Conservation (phyloP, 1,140 invertebrate species). For the Drosophila nasuta region DNA sequence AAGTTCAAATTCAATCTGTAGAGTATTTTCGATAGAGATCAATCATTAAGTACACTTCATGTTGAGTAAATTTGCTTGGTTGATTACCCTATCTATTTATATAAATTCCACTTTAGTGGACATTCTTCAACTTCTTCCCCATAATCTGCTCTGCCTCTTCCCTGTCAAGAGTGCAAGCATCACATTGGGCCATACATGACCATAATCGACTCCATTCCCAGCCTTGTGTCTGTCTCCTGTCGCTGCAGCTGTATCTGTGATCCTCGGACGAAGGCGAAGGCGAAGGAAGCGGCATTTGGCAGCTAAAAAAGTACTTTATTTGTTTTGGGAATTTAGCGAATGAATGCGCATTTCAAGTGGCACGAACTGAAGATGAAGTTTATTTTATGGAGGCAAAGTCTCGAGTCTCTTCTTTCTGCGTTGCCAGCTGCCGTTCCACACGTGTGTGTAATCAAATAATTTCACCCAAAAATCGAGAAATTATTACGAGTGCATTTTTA, state of each 20-base stretch:
- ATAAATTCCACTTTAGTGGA: no score
- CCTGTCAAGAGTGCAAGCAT: no score
- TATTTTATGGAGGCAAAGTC: slow-evolving; percentile 64
- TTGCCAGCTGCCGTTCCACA: slow-evolving; percentile 56
- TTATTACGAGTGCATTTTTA: slow-evolving; percentile 79
- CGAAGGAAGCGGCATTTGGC: slow-evolving; percentile 7
- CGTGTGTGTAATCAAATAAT: slow-evolving; percentile 83
- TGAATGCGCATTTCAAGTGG: slow-evolving; percentile 57
- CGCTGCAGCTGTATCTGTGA: neutral
- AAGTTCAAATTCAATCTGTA: no score
- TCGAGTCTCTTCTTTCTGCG: neutral
- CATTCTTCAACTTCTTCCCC: no score
- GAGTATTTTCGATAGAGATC: no score
- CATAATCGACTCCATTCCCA: slow-evolving; percentile 21
- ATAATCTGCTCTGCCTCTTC: no score
- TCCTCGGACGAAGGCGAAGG: neutral
- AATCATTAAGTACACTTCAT: no score
- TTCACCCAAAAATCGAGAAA: slow-evolving; percentile 78
- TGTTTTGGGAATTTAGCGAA: slow-evolving; percentile 76
- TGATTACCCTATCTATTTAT: no score
- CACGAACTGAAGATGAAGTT: slow-evolving; percentile 75
- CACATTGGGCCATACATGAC: neutral
- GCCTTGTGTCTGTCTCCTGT: neutral
- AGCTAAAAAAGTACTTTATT: slow-evolving; percentile 62
- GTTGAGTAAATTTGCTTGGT: no score